Base-by-base conservation (phyloP, 2,888 invertebrate species). In the Torymus auratus region DNA sequence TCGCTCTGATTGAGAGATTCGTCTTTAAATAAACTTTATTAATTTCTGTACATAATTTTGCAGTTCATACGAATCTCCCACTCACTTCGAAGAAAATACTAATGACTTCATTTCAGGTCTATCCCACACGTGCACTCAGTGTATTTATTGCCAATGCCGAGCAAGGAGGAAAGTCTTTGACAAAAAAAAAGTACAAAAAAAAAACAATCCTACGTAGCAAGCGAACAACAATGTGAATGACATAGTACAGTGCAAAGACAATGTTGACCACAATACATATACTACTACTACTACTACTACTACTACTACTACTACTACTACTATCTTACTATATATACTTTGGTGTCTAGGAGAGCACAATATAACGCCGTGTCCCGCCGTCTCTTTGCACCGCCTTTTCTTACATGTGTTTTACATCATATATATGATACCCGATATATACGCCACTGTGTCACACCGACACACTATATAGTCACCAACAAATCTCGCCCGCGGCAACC, bases 311-410 rank as follows among this genome's bases (percentile, higher is more conserved):
- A 68, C 23, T 10, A 41, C 41, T 61, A 68, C 23, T 10, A 41
- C 14, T 70, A 55, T 60, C n/a, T 79, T 61, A 62, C 28, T 28
- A 41, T 41, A 41, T 41, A 41, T 41, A 41, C 15, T 75, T 84
- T 85, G 84, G 83, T 87, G 86, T 88, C 84, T 88, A 87, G 86
- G 85, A 83, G 84, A 86, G 86, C 87, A 88, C 86, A 86, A 85
- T 10, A 55, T 10, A 55, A 69, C 52, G 82, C 82, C 84, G 85
- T 85, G 85, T 87, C 85, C 86, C 86, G 87, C 85, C 86, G 83
- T 86, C 85, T 86, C 85, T 58, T 52, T 88, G 89, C 89, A 89
- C 89, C 86, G 87, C 88, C 88, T 88, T 58, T 58, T 23, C 15
- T 50, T 62, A 28, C 64, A 64, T 67, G 41, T 41, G 41, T 41